These are phyloP conservation scores for Halcyon senegalensis DNA, from an alignment of 2,113 vertebrate genomes.

Conservation along the genomic window DNA sequence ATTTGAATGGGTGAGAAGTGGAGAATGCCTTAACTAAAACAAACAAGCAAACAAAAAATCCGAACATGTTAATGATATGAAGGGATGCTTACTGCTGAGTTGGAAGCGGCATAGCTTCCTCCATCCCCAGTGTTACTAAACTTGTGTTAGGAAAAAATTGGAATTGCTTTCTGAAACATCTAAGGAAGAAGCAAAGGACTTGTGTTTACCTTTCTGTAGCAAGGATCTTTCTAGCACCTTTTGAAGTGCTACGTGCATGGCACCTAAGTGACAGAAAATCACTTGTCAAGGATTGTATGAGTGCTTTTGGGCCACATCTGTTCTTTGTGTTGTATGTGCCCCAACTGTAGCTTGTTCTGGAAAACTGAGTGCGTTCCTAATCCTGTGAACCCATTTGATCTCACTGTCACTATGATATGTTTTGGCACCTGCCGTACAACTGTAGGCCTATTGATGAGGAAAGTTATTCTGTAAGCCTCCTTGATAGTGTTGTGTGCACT, in stretches of 20 bases:
- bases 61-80: accelerated
- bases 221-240: background rate
- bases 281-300: background rate
- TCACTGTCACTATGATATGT: background rate
- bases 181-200: background rate
- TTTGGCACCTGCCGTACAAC: background rate
- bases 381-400: background rate
- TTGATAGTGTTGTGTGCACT: background rate
- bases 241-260: background rate
- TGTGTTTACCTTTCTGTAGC: background rate
- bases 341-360: background rate
- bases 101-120: background rate
- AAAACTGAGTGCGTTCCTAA: accelerated
- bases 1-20: background rate
- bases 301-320: accelerated
- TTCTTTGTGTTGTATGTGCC: background rate
- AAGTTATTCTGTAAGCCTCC: background rate
- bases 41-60: background rate
- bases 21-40: background rate
- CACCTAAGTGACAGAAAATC: background rate
- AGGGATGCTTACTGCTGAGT: background rate
- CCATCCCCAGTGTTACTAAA: background rate
- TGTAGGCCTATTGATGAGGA: background rate
- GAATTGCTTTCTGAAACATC: background rate
- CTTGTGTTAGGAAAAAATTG: background rate